A percentile compares a stretch with the other conserved stretches of the same genome.
Conservation (phyloP, 1,140 invertebrate species). For the Bactericera cockerelli region DNA sequence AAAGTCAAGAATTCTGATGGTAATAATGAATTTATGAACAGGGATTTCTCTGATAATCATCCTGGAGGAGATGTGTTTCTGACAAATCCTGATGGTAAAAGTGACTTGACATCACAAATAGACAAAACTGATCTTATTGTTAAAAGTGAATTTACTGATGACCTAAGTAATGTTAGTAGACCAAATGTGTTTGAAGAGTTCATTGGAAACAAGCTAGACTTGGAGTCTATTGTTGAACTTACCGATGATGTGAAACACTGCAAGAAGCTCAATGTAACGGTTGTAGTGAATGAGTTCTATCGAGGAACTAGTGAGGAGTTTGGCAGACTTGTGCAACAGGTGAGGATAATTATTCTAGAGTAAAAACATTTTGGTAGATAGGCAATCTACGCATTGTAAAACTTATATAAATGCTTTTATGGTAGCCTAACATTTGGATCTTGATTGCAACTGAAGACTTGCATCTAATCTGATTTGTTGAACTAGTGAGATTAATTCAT, state of each 20-base stretch:
- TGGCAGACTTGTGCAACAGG: neutral
- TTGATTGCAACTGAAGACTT: no score
- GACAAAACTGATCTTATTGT: neutral
- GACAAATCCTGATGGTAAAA: neutral
- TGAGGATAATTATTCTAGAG: no score
- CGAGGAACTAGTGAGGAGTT: neutral
- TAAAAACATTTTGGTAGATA: no score
- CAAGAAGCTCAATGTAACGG: neutral
- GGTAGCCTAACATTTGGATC: no score
- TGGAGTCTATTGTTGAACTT: neutral
- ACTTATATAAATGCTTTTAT: no score
- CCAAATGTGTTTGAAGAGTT: constrained; percentile 3
- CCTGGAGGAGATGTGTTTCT: no score
- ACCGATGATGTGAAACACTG: neutral
- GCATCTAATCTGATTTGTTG: no score
- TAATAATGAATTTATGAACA: neutral
- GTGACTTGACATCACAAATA: neutral
- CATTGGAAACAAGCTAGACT: neutral
- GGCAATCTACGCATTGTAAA: no score
- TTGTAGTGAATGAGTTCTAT: neutral
- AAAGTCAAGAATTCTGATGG: neutral
- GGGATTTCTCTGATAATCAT: no score
- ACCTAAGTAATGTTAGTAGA: neutral
- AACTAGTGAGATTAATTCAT: no score
- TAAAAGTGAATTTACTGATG: neutral